Base-by-base conservation (phyloP, 2,888 invertebrate genomes). In the Ecdyonurus torrentis region DNA sequence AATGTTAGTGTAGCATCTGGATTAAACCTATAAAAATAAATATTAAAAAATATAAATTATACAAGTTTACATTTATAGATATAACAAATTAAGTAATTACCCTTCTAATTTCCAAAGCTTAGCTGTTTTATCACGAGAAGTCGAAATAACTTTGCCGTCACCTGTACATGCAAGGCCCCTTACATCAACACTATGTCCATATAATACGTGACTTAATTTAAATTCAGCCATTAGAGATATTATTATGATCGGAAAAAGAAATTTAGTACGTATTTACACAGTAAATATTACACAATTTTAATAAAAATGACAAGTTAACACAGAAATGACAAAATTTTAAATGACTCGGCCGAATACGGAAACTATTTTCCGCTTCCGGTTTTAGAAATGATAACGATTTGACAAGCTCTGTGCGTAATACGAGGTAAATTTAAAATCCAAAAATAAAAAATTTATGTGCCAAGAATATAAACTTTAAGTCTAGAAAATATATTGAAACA, bases 61-160 rank as follows among this genome's bases (percentile, higher is more conserved):
- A 60, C 20, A 10, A 3, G 37, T 10, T 37, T n/a, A 23, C 24
- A 24, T 15, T 5, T 5, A 18, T 7, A 52, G 20, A 37, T 61
- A 58, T 61, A 58, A 60, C 60, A 24, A 61, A 55, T 23, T 55
- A 59, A 58, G 62, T 65, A 68, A 69, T 72, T 77, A 86, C 89
- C 84, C 84, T 71, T 83, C 83, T 53, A 87, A 85, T 71, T 83
- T 84, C 95, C 95, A 96, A 52, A 91, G 77, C 76, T 89, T 89
- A 1, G 89, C 86, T 19, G 90, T 90, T 74, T 85, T 85, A 75
- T 96, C 96, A 69, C 95, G 81, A 2, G 95, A 95, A 23, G 88
- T 89, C 3, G 94, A 93, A 58, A 94, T 77, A 70, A 96, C 84
- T 66, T 82, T 83, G 70, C 85, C 86, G 67, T 86, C 85, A 65